Evolutionary conservation across 2,888 invertebrate genomes (phyloP).

Genomic region (Drosophila mayaguana): DNA sequence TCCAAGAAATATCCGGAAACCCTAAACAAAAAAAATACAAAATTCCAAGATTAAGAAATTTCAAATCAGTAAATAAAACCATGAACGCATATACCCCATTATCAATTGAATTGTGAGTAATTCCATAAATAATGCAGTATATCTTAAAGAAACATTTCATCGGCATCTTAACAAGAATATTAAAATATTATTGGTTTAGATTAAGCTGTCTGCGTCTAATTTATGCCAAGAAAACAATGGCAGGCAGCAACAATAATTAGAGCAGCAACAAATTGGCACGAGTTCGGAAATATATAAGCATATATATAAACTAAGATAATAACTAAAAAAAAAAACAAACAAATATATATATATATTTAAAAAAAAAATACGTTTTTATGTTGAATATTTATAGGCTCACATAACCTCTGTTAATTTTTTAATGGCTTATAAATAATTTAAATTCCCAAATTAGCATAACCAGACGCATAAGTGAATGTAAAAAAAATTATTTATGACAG

Average conservation of each 20-base stretch:
- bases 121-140: slow-evolving; percentile 17
- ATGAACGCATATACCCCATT: background rate
- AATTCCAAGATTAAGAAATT: too few relatives aligned
- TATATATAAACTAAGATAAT: background rate
- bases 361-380: slow-evolving; percentile 4
- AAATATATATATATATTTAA: background rate
- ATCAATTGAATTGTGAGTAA: background rate
- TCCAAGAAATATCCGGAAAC: too few relatives aligned
- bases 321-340: background rate
- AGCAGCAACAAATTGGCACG: slow-evolving; percentile 56
- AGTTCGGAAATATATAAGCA: slow-evolving; percentile 11
- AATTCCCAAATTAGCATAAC: slow-evolving; percentile 51
- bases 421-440: slow-evolving; percentile 68
- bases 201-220: slow-evolving; percentile 68
- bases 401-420: slow-evolving; percentile 72
- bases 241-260: slow-evolving; percentile 57
- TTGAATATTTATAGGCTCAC: slow-evolving; percentile 46
- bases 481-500: slow-evolving; percentile 62
- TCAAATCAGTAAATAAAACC: background rate
- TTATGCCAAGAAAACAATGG: slow-evolving; percentile 71
- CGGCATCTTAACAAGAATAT: slow-evolving; percentile 25
- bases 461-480: slow-evolving; percentile 20
- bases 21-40: too few relatives aligned
- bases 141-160: slow-evolving; percentile 28
- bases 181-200: slow-evolving; percentile 50